phyloP scores from a whole-genome alignment of 2,113 vertebrate species.

The Macheiramphus alcinus region DNA sequence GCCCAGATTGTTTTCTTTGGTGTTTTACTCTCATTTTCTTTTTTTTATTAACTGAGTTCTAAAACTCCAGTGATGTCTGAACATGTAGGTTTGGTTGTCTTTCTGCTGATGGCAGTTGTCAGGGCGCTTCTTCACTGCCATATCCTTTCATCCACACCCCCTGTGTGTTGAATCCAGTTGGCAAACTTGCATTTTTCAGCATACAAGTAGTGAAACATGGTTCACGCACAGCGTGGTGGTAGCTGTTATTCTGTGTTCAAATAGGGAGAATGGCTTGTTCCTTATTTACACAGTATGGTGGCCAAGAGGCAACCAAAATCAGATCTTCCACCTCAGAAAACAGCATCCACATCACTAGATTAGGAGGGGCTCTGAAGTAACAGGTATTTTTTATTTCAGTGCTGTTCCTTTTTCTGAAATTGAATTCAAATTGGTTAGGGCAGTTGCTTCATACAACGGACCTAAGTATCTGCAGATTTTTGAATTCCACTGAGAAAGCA shows the following conservation, averaged over 20 bases:
- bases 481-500: background rate
- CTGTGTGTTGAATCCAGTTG: background rate
- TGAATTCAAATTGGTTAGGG: background rate
- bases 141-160: background rate
- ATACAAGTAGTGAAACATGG: background rate
- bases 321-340: background rate
- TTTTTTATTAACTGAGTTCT: background rate
- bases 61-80: background rate
- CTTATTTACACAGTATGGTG: background rate
- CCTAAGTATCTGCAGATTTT: background rate
- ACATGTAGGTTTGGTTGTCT: rapidly evolving
- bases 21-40: too few species aligned
- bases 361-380: background rate
- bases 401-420: background rate
- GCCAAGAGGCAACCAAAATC: background rate
- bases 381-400: background rate
- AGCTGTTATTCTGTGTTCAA: background rate
- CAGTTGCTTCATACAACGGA: background rate
- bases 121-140: background rate
- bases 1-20: too few species aligned
- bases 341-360: background rate
- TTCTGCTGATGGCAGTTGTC: background rate
- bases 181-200: background rate
- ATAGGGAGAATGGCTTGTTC: background rate
- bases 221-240: background rate